These are phyloP conservation scores for Brevimyrus niger DNA, from an alignment of 2,113 vertebrate species.

Conservation along the genomic window DNA sequence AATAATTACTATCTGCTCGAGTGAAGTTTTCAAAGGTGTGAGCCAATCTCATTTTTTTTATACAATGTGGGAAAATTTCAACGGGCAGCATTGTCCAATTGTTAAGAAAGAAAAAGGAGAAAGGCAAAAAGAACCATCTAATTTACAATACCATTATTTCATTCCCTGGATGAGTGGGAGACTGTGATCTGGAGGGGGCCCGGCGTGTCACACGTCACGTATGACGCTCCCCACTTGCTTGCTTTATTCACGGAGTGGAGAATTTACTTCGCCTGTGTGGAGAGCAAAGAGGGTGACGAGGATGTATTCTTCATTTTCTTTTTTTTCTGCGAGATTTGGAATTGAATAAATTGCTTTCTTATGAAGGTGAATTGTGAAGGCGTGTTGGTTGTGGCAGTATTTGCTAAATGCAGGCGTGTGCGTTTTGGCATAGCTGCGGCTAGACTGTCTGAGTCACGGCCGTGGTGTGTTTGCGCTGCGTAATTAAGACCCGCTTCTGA, in stretches of 20 bases:
- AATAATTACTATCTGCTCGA: slow-evolving; percentile 10
- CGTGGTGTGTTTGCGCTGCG: not conserved
- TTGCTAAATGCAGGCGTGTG: not conserved
- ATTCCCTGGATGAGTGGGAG: not conserved
- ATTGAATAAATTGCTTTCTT: not conserved
- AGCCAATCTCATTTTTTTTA: not conserved
- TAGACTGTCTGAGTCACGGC: not conserved
- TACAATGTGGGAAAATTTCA: not conserved
- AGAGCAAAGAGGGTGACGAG: not conserved
- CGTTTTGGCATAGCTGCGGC: not conserved
- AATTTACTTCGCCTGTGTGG: not conserved
- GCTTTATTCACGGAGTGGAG: not conserved
- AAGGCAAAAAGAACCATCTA: not conserved
- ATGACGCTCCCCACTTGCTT: not conserved
- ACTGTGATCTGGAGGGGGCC: not conserved
- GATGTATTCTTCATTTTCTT: not conserved
- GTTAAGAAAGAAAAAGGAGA: not conserved
- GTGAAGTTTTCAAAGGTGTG: not conserved
- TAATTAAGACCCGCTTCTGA: not conserved
- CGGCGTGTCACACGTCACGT: not conserved
- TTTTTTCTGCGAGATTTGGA: not conserved
- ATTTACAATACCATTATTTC: not conserved
- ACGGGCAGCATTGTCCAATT: not conserved
- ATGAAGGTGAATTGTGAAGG: not conserved
- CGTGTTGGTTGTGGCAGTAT: not conserved